These are phyloP conservation scores for Xenops minutus DNA, from an alignment of 2,797 vertebrate species.

Conservation along the genomic window DNA sequence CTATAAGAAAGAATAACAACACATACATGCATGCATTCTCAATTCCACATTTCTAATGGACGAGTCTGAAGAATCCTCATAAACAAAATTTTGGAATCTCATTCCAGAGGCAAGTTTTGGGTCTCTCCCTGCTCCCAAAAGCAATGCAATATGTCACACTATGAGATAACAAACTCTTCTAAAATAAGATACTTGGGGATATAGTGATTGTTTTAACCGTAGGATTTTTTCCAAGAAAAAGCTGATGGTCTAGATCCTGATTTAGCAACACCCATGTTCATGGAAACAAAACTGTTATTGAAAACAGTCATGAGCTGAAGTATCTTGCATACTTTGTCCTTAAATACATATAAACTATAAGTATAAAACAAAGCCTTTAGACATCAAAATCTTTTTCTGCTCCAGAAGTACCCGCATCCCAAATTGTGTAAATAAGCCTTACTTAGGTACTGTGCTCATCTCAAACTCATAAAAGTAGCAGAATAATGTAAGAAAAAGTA, in stretches of 20 bases:
- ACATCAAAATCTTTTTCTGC: background rate
- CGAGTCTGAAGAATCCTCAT: background rate
- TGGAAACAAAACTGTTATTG: background rate
- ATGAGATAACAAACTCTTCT: background rate
- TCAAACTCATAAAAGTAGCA: background rate
- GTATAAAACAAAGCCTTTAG: background rate
- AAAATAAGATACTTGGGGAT: background rate
- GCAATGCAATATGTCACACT: background rate
- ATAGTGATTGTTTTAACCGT: fast-evolving
- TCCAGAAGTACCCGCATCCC: background rate
- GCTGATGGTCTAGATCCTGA: background rate
- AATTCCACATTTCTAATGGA: background rate
- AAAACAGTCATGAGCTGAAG: background rate
- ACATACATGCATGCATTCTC: background rate
- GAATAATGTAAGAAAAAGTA: background rate
- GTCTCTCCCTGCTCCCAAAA: background rate
- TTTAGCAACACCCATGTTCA: background rate
- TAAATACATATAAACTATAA: background rate
- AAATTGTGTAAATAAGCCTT: background rate
- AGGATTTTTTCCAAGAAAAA: background rate
- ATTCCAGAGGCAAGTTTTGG: background rate
- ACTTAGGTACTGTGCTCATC: background rate
- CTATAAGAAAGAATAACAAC: background rate
- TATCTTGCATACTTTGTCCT: background rate
- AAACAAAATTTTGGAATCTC: background rate